Evolutionary conservation across 2,797 vertebrate genomes (phyloP).

Genomic region (Hydrophis major): DNA sequence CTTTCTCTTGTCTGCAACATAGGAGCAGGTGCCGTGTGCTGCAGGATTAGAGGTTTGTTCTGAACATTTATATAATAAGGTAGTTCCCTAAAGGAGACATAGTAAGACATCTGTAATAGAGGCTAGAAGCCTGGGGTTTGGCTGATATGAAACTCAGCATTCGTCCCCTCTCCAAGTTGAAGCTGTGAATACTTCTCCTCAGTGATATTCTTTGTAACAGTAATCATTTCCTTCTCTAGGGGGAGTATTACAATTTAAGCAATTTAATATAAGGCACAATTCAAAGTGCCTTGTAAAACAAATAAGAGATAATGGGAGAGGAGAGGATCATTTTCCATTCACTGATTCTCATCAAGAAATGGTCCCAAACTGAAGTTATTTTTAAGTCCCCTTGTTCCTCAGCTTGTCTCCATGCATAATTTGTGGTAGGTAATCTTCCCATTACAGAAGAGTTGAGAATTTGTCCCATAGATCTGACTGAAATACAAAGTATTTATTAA

Average conservation of each 20-base stretch:
- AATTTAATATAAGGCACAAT: neutral
- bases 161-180: neutral
- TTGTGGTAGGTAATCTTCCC: neutral
- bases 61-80: neutral
- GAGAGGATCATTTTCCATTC: neutral
- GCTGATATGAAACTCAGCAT: neutral
- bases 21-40: neutral
- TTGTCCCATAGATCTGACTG: neutral
- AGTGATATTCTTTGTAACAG: neutral
- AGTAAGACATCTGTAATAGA: slow-evolving; percentile 7
- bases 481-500: neutral
- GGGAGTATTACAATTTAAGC: neutral
- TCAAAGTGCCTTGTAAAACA: neutral
- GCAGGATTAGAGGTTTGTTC: neutral
- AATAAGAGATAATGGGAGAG: neutral
- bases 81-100: slow-evolving; percentile 5
- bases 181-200: neutral
- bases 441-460: neutral
- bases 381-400: neutral
- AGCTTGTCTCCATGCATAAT: neutral
- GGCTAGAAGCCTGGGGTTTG: neutral
- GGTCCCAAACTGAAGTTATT: neutral
- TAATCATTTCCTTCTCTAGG: neutral
- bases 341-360: neutral
- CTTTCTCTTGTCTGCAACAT: slow-evolving; percentile 14